Base-by-base conservation (phyloP, 2,888 invertebrate genomes). In the Catocala nupta region DNA sequence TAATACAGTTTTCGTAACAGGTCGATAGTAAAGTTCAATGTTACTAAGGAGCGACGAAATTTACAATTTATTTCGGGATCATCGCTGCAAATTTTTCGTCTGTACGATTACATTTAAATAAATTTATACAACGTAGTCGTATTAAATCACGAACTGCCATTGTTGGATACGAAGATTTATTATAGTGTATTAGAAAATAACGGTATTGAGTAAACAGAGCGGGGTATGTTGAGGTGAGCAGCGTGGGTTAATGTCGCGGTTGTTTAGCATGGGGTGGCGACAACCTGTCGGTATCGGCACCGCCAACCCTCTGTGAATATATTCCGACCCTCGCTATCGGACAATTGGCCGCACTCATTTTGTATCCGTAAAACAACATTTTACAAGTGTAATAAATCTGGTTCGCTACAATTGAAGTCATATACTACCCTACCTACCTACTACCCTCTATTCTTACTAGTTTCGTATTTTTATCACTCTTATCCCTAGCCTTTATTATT, bases 201-300 rank as follows among this genome's bases (percentile, higher is more conserved):
- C 13, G 16, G 76, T 81, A 86, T 83, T 81, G 85, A 82, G 82
- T 83, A 85, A 86, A 86, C 82, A 85, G 75, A 59, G 75, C 71
- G 62, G 42, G 49, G 51, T 63, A 55, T 59, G 54, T 65, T 43
- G 65, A 64, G 59, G 70, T 69, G 50, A 63, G 77, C 63, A 64
- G 49, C 65, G 65, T 55, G 75, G 76, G 71, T 65, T 39, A 66
- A 45, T 68, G 67, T 55, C 75, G 77, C 67, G 68, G 72, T 65
- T 62, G 63, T 62, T 70, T 56, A 55, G 64, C 60, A 61, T 64
- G 71, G 77, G 78, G 81, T 78, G 80, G 70, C 68, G 73, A 66
- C 83, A 84, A 87, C 87, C 87, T 88, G 89, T 81, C 84, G 68
- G 76, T 74, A 56, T 68, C 73, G 71, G 73, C 64, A 73, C 77